Percentiles rank a stretch among this genome's conserved stretches.
Evolutionary conservation across 2,888 invertebrate species (phyloP).

Genomic region (Andrena praecox): DNA sequence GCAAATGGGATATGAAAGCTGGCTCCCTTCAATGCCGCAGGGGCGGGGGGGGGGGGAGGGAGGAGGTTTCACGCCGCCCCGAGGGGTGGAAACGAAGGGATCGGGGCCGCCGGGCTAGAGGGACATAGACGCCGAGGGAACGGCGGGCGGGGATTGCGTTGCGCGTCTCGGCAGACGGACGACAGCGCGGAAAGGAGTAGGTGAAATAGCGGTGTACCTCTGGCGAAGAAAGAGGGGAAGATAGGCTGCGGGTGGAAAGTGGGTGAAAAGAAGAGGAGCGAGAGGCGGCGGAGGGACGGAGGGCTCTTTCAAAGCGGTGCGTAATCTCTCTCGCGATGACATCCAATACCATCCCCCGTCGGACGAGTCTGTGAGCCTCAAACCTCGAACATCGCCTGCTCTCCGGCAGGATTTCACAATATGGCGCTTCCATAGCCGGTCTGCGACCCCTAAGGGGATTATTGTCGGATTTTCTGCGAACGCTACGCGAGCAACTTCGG

Average conservation of each 20-base stretch:
- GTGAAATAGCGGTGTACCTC: constrained; percentile 60
- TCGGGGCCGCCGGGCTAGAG: constrained; percentile 3
- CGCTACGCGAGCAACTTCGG: constrained; percentile 31
- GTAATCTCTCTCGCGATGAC: constrained; percentile 82
- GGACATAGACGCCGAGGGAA: constrained; percentile 7
- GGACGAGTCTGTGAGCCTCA: constrained; percentile 73
- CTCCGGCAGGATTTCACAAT: constrained; percentile 74
- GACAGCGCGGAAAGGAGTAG: constrained; percentile 49
- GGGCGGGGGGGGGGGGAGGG: no score
- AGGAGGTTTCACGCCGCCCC: constrained; percentile 51
- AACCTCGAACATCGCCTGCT: constrained; percentile 68
- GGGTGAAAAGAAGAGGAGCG: constrained; percentile 36
- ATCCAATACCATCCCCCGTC: constrained; percentile 79
- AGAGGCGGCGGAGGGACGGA: constrained; percentile 51
- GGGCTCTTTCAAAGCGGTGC: constrained; percentile 78
- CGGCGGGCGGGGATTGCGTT: constrained; percentile 26
- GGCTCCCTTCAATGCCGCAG: constrained; percentile 67
- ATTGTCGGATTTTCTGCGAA: constrained; percentile 57
- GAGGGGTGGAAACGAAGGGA: constrained; percentile 7
- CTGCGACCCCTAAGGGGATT: constrained; percentile 67
- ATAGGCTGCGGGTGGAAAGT: background rate
- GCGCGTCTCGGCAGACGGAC: constrained; percentile 51
- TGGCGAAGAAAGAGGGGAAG: constrained; percentile 27
- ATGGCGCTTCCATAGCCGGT: constrained; percentile 69
- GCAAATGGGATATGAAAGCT: constrained; percentile 74